Evolutionary conservation across 64 coral and sea anemone genomes (phyloP), one percentile per base, ranked within the genome.

Genomic region (Cladopsammia gracilis): DNA sequence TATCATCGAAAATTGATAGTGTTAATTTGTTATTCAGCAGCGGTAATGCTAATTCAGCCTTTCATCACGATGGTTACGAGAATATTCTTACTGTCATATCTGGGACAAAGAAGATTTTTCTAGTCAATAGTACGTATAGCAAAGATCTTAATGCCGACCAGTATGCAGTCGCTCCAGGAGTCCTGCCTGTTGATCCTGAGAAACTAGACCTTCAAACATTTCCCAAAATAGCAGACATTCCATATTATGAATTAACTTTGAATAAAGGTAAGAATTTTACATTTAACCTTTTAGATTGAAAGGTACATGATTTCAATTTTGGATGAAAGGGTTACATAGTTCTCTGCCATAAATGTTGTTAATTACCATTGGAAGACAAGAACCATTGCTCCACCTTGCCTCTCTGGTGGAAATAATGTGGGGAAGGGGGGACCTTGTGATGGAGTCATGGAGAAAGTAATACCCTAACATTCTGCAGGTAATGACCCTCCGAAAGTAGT

Each of bases 61-160:
- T 96, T 6, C 98, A 99, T 64, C 98, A 99, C 47, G 98, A 99
- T 94, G 98, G 98, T n/a, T 99, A 96, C 84, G 98, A 99, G 59
- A 99, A 99, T 82, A 61, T 99, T 51, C 83, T 99, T 34, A 70
- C 92, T 1, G 24, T 96, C 4, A 65, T 99, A 61, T 99, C 98
- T 44, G 91, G 91, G 4, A 70, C 82, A 62, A 99, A 99, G 58
- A 94, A 81, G 10, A 57, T 99, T 12, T 78, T 89, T 58, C 74
- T 99, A 3, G 82, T 99, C 42, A 95, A 99, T 58, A 88, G 84
- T 46, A 86, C 88, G 7, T 96, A 99, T 62, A 79, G 65, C 44
- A 88, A 99, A 23, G 83, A 95, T 9, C 62, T 99, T 7, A 91
- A 94, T 82, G 98, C 98, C 47, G 89, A 99, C 73, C 76, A 99